Percentiles rank a stretch among this genome's conserved stretches.
Conservation (phyloP, 1,140 invertebrate genomes). For the Artemia franciscana region DNA sequence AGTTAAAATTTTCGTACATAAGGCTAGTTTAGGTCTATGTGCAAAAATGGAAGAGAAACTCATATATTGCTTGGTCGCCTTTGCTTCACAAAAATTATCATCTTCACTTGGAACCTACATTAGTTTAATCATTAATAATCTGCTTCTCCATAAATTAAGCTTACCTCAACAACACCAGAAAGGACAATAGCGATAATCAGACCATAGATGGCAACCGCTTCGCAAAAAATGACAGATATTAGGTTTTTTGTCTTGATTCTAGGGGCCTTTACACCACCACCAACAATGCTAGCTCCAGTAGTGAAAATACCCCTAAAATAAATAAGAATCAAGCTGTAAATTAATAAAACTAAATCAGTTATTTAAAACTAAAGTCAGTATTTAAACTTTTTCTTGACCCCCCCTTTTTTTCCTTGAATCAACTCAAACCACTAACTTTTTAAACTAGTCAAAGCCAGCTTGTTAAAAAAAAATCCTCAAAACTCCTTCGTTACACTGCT, state of each 20-base stretch:
- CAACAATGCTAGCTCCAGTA: conserved; percentile 84
- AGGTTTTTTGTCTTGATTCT: conserved; percentile 98
- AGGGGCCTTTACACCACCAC: conserved; percentile 92
- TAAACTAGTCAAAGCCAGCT: too few relatives aligned
- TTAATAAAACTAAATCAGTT: too few relatives aligned
- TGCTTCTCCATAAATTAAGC: not conserved
- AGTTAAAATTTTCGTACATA: too few relatives aligned
- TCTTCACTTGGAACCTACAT: not conserved
- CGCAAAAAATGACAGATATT: conserved; percentile 96
- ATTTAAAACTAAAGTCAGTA: too few relatives aligned
- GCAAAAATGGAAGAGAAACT: not conserved
- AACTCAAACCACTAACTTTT: too few relatives aligned
- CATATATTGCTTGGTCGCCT: not conserved
- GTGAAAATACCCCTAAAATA: conserved; percentile 63
- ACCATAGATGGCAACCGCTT: conserved; percentile 97
- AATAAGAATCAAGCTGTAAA: conserved; percentile 9
- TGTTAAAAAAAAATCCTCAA: too few relatives aligned
- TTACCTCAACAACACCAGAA: conserved; percentile 47
- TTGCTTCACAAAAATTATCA: not conserved
- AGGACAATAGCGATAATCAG: conserved; percentile 91
- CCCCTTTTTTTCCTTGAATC: too few relatives aligned
- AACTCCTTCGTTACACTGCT: too few relatives aligned
- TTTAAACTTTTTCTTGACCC: too few relatives aligned
- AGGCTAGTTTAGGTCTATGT: too few relatives aligned
- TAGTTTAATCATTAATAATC: not conserved